Evolutionary conservation across 2,888 invertebrate species (phyloP), one percentile per base, ranked within the genome.

Genomic region (Hirtodrosophila duncani): DNA sequence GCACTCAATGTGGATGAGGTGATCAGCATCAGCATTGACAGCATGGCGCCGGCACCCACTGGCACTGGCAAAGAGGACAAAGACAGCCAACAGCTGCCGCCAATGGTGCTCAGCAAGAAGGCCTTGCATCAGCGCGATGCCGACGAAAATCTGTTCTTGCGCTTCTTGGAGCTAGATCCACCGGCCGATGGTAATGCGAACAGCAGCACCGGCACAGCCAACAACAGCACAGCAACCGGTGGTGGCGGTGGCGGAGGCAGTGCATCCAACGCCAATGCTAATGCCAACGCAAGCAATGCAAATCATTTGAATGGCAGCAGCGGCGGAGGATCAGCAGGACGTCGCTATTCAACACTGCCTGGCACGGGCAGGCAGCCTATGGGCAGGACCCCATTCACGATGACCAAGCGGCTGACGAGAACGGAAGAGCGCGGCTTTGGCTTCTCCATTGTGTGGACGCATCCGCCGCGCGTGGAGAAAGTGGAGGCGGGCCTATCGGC

Each of bases 381-480:
- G 58, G 94, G 94, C 6, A 89, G 94, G 48, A 95, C 95, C 1
- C 95, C 95, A 0, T 95, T 95, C 82, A 95, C 95, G 9, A 91
- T 92, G 53, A 93, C 94, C 30, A 92, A 93, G 82, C 85, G 86
- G 49, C 85, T 92, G 61, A 85, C 85, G 5, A 82, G 89, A 2
- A 90, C 89, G 1, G 85, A 88, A 5, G 88, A 87, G 16, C 89
- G 90, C n/a, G 93, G 93, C 14, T 94, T 92, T 71, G 95, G 95
- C 9, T 95, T 95, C 87, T 94, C 94, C 3, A 92, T 95, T 41
- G 94, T 95, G 1, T 95, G 95, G 95, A 95, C 95, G 3, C 91
- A 94, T 79, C 95, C 95, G 0, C 95, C 95, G 2, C 89, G 94
- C 13, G 93, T 96, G 29, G 95, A 95, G 83, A 89, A 95, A 50